Conservation (phyloP, 2,888 invertebrate species). For the Nomada hirtipes region DNA sequence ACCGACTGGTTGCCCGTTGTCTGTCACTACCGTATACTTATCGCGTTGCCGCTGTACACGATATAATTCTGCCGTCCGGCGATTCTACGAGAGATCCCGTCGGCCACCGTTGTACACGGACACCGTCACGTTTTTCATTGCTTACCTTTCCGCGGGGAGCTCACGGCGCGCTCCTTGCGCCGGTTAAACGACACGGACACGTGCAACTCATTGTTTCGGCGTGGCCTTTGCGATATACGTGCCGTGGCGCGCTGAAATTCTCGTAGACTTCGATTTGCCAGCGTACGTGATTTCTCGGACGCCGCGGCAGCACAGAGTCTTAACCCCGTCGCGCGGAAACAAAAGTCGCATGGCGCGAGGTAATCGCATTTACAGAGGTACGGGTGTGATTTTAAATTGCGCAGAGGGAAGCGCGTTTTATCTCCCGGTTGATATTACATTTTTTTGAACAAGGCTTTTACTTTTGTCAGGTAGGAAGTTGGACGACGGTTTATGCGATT, state of each 20-base stretch:
- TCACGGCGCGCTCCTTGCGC: slow-evolving; percentile 40
- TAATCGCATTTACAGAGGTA: too few relatives aligned
- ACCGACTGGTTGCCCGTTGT: slow-evolving; percentile 48
- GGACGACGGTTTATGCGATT: too few relatives aligned
- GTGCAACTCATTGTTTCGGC: slow-evolving; percentile 63
- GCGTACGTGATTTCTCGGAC: slow-evolving; percentile 23
- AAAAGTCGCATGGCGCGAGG: neutral
- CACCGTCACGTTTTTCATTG: slow-evolving; percentile 62
- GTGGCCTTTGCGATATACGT: slow-evolving; percentile 51
- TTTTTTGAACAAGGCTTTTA: too few relatives aligned
- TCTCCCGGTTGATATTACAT: too few relatives aligned
- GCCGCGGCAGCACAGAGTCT: slow-evolving; percentile 2
- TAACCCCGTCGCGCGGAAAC: neutral
- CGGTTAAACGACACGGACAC: slow-evolving; percentile 58
- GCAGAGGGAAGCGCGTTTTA: neutral
- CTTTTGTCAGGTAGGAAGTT: too few relatives aligned
- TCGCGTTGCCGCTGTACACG: slow-evolving; percentile 60
- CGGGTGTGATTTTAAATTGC: neutral
- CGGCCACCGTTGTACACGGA: slow-evolving; percentile 14
- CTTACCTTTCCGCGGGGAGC: slow-evolving; percentile 51
- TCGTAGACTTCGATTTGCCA: slow-evolving; percentile 43
- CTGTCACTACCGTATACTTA: slow-evolving; percentile 70
- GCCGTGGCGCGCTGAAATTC: slow-evolving; percentile 30
- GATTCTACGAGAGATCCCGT: slow-evolving; percentile 50
- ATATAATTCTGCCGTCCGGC: slow-evolving; percentile 52